Conservation (phyloP, 92 coral and sea anemone species). For the Actinostola sp. region DNA sequence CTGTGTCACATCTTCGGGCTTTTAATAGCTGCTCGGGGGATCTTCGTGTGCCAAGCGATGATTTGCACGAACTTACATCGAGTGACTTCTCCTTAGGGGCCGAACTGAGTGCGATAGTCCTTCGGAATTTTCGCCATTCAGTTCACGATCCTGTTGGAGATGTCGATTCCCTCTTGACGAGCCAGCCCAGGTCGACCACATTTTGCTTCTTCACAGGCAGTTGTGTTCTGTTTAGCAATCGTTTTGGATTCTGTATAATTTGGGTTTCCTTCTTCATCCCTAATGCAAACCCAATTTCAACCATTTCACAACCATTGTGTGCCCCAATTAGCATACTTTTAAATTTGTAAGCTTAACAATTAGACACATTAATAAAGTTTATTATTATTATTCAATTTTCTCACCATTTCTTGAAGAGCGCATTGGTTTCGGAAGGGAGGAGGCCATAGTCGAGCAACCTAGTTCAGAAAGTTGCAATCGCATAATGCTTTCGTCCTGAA, state of each 20-base stretch:
- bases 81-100: constrained; percentile 89
- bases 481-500: constrained; percentile 86
- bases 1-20: constrained; percentile 89
- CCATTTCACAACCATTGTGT: too few relatives aligned
- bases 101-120: constrained; percentile 87
- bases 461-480: constrained; percentile 75
- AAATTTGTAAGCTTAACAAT: too few relatives aligned
- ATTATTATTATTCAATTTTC: too few relatives aligned
- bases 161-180: constrained; percentile 70
- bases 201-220: constrained; percentile 80
- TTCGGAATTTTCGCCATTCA: constrained; percentile 76
- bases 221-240: constrained; percentile 68
- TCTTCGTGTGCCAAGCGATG: constrained; percentile 79
- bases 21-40: constrained; percentile 95
- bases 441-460: constrained; percentile 84
- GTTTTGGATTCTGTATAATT: constrained; percentile 65
- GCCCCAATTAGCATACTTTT: too few relatives aligned
- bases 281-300: constrained; percentile 75
- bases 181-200: constrained; percentile 90
- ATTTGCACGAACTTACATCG: constrained; percentile 96
- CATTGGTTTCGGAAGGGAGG: constrained; percentile 76
- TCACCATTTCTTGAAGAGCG: constrained; percentile 84
- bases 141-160: constrained; percentile 74
- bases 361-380: too few relatives aligned
- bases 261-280: constrained; percentile 84